Conservation (phyloP, 2,113 vertebrate species). For the Gallinago jamesoni region DNA sequence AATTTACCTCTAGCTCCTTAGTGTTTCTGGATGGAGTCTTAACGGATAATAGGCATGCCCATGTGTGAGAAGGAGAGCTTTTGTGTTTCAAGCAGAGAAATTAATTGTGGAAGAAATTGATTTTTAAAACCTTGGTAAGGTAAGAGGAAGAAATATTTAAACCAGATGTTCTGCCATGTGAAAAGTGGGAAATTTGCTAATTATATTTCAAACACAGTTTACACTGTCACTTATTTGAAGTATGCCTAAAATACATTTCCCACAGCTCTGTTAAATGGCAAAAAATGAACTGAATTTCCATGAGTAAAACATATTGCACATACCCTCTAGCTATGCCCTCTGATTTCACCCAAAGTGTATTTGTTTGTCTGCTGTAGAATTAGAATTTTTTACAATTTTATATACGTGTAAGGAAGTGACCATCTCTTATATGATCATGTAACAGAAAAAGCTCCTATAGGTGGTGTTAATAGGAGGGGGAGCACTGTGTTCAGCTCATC, state of each 20-base stretch:
- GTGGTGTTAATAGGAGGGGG: not conserved
- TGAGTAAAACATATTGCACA: not conserved
- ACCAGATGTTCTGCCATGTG: not conserved
- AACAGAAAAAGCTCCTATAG: not conserved
- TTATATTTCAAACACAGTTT: not conserved
- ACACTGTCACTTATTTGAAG: not conserved
- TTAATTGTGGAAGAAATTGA: not conserved
- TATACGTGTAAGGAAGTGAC: not conserved
- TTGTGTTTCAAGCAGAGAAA: not conserved
- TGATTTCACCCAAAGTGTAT: not conserved
- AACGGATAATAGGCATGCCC: not conserved
- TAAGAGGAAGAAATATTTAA: not conserved
- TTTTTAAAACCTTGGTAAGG: not conserved
- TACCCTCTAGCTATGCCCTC: not conserved
- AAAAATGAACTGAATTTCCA: conserved; percentile 37
- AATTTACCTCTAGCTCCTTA: not conserved
- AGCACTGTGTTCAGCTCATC: not conserved
- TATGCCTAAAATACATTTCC: not conserved
- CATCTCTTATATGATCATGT: not conserved
- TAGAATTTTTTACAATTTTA: not conserved
- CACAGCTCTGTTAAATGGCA: conserved; percentile 2
- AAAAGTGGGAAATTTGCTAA: not conserved
- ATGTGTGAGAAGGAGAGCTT: not conserved
- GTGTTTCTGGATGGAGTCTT: not conserved
- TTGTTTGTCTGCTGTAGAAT: not conserved